Evolutionary conservation across 2,888 invertebrate species (phyloP), one percentile per base, ranked within the genome.

Genomic region (Andrena dorsata): DNA sequence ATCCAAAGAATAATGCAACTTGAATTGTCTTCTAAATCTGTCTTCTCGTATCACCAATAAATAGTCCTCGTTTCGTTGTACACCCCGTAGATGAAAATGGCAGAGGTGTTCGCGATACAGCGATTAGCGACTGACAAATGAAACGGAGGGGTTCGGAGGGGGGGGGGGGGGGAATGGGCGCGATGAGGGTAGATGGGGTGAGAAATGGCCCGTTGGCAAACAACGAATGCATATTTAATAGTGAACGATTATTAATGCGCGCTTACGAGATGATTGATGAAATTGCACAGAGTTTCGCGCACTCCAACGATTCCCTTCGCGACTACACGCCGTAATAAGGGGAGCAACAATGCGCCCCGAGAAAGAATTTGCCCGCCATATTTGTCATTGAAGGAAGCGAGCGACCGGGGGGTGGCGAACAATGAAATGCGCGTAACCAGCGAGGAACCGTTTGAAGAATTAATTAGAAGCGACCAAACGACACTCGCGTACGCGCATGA

Each of bases 151-250:
- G 28, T 26, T 8, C 20, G 10, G 26, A 61, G 58, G 26, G n/a
- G 28, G 0, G 53, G 49, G 53, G 28, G 16, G 28, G 0, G 53
- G 41, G 26, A 53, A 32, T 30, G 32, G n/a, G 53, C 13, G 53
- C 51, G 66, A 56, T 49, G n/a, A 63, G 64, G 30, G 51, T 51
- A 26, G 13, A 51, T n/a, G 41, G 65, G 51, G n/a, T 7, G 58
- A n/a, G 69, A 51, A 74, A 61, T 70, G 47, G 49, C 61, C 61
- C 74, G 75, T 64, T 82, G 78, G 84, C 88, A 88, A 92, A 89
- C 89, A 86, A 85, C 86, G 86, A 90, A 92, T 92, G 90, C 91
- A 91, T 91, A 91, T 92, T 92, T 91, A 88, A 92, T 92, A 88
- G 87, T 88, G 83, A 88, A 85, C 91, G 90, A 90, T 90, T 91